Evolutionary conservation across 2,113 vertebrate genomes (phyloP).

Genomic region (Strigops habroptila): DNA sequence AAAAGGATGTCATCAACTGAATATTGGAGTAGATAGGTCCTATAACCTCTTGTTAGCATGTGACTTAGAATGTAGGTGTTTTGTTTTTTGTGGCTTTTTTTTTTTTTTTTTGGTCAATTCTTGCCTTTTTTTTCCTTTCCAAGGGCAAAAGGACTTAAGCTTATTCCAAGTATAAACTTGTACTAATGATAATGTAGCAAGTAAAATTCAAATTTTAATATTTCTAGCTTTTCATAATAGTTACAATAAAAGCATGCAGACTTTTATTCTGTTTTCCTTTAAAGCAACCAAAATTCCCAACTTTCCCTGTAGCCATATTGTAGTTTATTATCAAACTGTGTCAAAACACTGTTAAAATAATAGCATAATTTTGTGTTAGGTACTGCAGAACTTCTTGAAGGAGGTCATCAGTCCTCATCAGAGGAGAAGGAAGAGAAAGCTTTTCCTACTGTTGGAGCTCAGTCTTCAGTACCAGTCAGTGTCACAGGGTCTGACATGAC

Average conservation of each 20-base stretch:
- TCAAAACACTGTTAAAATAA: not conserved
- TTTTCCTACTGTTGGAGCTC: not conserved
- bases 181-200: not conserved
- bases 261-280: not conserved
- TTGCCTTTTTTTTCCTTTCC: not conserved
- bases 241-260: not conserved
- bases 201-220: not conserved
- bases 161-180: not conserved
- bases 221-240: not conserved
- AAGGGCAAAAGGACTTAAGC: not conserved
- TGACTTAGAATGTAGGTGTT: not conserved
- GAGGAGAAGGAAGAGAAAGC: conserved; percentile 36
- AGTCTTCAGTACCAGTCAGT: not conserved
- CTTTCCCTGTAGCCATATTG: not conserved
- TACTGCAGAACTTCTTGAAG: conserved; percentile 54
- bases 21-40: not conserved
- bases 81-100: not conserved
- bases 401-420: not conserved
- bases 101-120: not conserved
- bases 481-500: not conserved
- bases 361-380: not conserved
- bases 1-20: not conserved
- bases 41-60: not conserved
- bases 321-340: not conserved
- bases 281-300: not conserved